Base-by-base conservation (phyloP, 1,140 invertebrate genomes). In the Papilio aristodemus region DNA sequence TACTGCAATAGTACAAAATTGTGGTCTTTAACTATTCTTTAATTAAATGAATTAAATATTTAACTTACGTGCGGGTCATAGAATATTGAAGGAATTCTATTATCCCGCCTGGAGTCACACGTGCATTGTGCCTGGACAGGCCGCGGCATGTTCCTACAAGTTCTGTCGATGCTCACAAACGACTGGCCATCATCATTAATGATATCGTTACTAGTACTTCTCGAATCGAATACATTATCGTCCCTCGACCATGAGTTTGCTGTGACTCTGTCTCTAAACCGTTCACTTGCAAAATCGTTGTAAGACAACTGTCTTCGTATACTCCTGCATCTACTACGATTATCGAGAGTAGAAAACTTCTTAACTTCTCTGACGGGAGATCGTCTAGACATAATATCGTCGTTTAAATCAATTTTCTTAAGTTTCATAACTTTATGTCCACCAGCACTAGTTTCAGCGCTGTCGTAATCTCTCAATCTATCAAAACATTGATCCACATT, bases 401-500 rank as follows among this genome's bases (percentile, higher is more conserved):
- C 81, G 64, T 85, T 90, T 74, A 77, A 86, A 63, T 90, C 87
- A 69, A 85, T 86, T 70, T 80, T 91, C 68, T 84, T 76, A 72
- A 84, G 79, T 80, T 84, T 88, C 14, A 81, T 71, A 63, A 80
- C 79, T 76, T 87, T 89, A 38, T 84, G 81, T 6, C 78, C 68
- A 13, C 78, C 69, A 11, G 72, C 78, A 69, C 71, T 79, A 41
- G 73, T 71, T 38, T 88, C 83, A 32, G 75, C 67, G 71, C 41
- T 79, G 50, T 75, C 58, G 41, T 77, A 83, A 67, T 85, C 85
- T 50, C 79, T 79, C 1, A 88, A 72, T 70, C 87, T 83, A 68
- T 91, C 88, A 70, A 89, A 89, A 79, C 86, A 89, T 73, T 90
- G 86, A 71, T 91, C 89, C 19, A 90, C 85, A 68, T 90, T 90